Evolutionary conservation across 53 echinoderm and acorn worm genomes (phyloP).

Genomic region (Crossaster papposus): DNA sequence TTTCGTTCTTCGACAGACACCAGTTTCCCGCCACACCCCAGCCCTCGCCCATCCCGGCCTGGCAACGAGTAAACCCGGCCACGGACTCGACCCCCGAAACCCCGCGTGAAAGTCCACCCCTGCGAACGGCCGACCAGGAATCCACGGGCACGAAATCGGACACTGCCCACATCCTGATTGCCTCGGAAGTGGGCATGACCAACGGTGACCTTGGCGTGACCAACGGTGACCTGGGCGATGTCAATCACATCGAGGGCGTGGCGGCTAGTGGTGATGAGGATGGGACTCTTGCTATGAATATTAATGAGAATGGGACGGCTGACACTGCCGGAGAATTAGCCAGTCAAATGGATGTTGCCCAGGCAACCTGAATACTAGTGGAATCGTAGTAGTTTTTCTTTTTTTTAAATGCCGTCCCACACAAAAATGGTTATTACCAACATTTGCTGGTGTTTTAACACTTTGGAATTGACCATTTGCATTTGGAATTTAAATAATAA

Average conservation of each 20-base stretch:
- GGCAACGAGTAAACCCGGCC: conserved; percentile 64
- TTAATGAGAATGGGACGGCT: too few relatives aligned
- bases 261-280: conserved; percentile 1
- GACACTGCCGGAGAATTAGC: not conserved
- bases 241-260: conserved; percentile 15
- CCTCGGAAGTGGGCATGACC: conserved; percentile 28
- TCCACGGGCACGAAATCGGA: not conserved
- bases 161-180: conserved; percentile 28
- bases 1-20: conserved; percentile 55
- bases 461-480: too few relatives aligned
- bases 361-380: conserved; percentile 13
- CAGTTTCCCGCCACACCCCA: conserved; percentile 94
- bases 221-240: not conserved
- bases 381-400: too few relatives aligned
- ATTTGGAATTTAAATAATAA: too few relatives aligned
- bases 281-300: not conserved
- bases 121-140: conserved; percentile 4
- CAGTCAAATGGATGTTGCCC: conserved; percentile 15
- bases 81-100: conserved; percentile 32
- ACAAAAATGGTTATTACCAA: too few relatives aligned
- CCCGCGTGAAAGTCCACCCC: not conserved
- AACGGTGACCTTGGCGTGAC: too few relatives aligned
- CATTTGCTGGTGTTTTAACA: too few relatives aligned
- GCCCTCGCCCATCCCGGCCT: conserved; percentile 79
- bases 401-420: too few relatives aligned